Evolutionary conservation across 1,140 invertebrate species (phyloP).

Genomic region (Drosophila azteca): DNA sequence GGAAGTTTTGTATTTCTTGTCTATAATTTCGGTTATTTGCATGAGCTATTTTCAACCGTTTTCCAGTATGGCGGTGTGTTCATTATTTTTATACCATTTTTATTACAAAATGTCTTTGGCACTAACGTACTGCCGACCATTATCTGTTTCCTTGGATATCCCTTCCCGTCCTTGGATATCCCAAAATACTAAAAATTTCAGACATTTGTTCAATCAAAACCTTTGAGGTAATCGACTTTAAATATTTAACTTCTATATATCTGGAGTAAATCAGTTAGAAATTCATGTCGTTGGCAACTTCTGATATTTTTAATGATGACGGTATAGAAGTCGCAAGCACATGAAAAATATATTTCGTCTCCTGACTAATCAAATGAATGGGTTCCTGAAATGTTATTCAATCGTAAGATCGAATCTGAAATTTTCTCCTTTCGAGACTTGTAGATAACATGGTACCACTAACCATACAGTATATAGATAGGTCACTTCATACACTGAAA

Average conservation of each 20-base stretch:
- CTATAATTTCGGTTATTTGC: conserved; percentile 14
- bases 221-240: conserved; percentile 4
- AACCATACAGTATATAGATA: no score
- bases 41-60: conserved; percentile 32
- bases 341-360: conserved; percentile 1
- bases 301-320: conserved; percentile 10
- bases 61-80: conserved; percentile 20
- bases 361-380: conserved; percentile 5
- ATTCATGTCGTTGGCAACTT: conserved; percentile 6
- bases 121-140: conserved; percentile 1
- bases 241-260: conserved; percentile 30
- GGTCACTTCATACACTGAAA: no score
- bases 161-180: background rate
- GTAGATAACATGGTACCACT: conserved; percentile 16
- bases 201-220: conserved; percentile 11
- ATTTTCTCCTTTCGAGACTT: conserved; percentile 18
- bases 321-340: conserved; percentile 3
- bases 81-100: no score
- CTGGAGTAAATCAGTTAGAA: conserved; percentile 48
- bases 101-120: no score
- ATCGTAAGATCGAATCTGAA: conserved; percentile 2
- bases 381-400: conserved; percentile 7
- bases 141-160: conserved; percentile 1
- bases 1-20: conserved; percentile 40
- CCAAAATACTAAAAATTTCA: conserved; percentile 12